Conservation (phyloP, 2,888 invertebrate species). For the Neoascia interrupta region DNA sequence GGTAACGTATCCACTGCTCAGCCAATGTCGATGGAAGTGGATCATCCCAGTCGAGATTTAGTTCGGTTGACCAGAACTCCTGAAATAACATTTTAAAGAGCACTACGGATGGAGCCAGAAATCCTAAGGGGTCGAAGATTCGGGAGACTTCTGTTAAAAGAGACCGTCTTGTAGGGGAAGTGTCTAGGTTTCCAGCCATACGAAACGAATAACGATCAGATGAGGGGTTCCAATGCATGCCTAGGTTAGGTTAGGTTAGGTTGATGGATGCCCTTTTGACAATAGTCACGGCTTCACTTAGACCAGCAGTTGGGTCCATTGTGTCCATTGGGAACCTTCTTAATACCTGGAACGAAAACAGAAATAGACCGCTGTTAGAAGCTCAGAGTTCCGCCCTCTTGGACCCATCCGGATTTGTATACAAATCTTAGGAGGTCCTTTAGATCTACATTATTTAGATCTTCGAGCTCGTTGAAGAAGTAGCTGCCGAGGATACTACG, state of each 20-base stretch:
- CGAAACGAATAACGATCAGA: background rate
- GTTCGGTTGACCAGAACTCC: slow-evolving; percentile 36
- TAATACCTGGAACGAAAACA: background rate
- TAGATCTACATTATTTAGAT: no score
- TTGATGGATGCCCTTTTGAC: no score
- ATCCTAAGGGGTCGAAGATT: slow-evolving; percentile 53
- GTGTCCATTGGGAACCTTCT: background rate
- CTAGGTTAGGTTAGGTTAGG: no score
- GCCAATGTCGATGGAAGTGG: slow-evolving; percentile 18
- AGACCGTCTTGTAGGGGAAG: background rate
- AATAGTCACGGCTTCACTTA: no score
- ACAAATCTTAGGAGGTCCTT: no score
- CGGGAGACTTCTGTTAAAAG: slow-evolving; percentile 4
- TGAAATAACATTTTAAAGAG: slow-evolving; percentile 57
- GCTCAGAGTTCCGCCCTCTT: no score
- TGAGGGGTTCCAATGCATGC: background rate
- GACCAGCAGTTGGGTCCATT: background rate
- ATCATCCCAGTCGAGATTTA: slow-evolving; percentile 46
- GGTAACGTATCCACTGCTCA: background rate
- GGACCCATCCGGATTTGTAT: no score
- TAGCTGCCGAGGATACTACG: no score
- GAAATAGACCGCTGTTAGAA: background rate
- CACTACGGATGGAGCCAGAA: slow-evolving; percentile 48
- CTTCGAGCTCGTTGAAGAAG: no score
- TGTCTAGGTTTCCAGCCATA: background rate